A percentile compares a stretch with the other conserved stretches of the same genome.
phyloP scores from a whole-genome alignment of 2,113 vertebrate genomes.

The Burhinus oedicnemus region DNA sequence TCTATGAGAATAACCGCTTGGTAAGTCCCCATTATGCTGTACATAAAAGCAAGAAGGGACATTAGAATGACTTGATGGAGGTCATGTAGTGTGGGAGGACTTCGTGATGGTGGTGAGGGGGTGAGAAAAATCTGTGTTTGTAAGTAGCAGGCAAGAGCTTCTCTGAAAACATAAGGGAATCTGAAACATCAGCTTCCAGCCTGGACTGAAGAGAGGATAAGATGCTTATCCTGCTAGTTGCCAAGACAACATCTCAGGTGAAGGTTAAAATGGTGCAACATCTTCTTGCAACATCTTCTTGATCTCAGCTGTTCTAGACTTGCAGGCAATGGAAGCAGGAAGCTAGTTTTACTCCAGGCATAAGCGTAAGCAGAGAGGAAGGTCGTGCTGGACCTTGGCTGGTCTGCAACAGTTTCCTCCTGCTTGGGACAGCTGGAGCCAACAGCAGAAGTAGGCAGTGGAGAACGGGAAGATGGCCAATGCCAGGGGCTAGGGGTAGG shows the following conservation, averaged over 20 bases:
- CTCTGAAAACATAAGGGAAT: neutral
- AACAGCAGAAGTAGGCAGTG: neutral
- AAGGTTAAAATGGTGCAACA: neutral
- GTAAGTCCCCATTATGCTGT: constrained; percentile 78
- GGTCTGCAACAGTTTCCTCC: neutral
- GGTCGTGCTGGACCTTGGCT: neutral
- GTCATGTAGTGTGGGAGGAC: neutral
- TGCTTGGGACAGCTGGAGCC: neutral
- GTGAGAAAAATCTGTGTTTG: neutral
- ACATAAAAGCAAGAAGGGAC: neutral
- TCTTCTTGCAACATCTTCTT: neutral
- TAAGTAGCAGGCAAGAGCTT: neutral
- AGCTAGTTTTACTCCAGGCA: neutral
- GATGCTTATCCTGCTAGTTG: neutral
- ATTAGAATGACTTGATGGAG: neutral
- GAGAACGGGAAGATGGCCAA: neutral
- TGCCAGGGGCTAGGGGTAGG: neutral
- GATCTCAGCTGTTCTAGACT: neutral
- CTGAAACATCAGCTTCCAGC: neutral
- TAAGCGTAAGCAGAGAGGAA: neutral
- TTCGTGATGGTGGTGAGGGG: neutral
- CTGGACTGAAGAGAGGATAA: neutral
- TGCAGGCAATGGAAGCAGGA: neutral
- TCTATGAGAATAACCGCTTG: constrained; percentile 95
- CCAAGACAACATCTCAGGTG: neutral